Percentiles rank a stretch among this genome's conserved stretches.
These are phyloP conservation scores for Pantherophis vulpinus DNA, from an alignment of 2,797 vertebrate genomes.

Conservation along the genomic window DNA sequence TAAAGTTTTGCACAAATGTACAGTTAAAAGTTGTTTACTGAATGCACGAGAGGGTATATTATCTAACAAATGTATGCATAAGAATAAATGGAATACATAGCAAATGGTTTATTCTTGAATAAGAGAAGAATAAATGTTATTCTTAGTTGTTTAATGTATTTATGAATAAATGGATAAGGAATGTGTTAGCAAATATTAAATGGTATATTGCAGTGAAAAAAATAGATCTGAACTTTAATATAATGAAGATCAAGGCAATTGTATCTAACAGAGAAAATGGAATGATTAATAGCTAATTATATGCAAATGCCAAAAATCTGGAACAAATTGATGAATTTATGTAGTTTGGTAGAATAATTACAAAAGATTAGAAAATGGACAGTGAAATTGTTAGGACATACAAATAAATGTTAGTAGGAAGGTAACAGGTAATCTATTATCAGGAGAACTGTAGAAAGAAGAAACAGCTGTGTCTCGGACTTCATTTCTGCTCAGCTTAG, in stretches of 20 bases:
- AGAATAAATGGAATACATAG: background rate
- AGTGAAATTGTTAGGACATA: background rate
- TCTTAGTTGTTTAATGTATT: background rate
- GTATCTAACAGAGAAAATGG: background rate
- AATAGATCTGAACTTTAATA: background rate
- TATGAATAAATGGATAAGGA: background rate
- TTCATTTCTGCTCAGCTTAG: background rate
- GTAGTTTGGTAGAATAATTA: background rate
- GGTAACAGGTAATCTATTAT: background rate
- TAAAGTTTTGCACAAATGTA: background rate
- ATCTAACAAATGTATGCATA: background rate
- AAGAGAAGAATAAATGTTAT: background rate
- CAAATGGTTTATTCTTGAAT: background rate
- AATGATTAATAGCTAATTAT: background rate
- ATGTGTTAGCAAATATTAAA: background rate
- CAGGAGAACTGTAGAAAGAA: background rate
- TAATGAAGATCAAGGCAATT: background rate
- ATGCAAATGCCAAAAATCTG: background rate
- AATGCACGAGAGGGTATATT: background rate
- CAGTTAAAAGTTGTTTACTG: background rate
- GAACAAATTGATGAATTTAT: background rate
- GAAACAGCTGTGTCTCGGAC: background rate
- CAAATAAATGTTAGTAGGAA: background rate
- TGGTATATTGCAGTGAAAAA: background rate
- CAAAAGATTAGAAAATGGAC: background rate